Conservation (phyloP, 92 coral and sea anemone genomes). For the Anthopleura xanthogrammica region DNA sequence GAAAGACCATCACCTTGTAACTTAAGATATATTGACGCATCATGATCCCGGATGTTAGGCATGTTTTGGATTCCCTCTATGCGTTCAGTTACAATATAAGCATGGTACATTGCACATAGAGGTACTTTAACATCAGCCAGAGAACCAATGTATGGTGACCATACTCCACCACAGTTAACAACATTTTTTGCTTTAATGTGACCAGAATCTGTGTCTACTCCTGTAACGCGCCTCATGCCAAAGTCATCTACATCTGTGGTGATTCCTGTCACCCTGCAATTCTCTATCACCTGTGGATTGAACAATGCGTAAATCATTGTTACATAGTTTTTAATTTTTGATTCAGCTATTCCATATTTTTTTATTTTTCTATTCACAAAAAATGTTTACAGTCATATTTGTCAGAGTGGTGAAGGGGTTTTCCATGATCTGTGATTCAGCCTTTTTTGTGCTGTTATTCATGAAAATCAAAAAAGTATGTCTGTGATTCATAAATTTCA, state of each 20-base stretch:
- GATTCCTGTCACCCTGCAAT: constrained; percentile 88
- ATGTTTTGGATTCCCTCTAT: constrained; percentile 95
- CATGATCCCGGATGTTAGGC: constrained; percentile 97
- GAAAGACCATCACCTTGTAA: constrained; percentile 98
- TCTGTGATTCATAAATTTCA: no score
- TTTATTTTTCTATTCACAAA: no score
- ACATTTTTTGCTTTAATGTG: constrained; percentile 76
- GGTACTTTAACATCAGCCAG: constrained; percentile 87
- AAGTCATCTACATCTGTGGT: constrained; percentile 82
- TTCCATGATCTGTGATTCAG: no score
- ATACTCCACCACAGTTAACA: constrained; percentile 90
- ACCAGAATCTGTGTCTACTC: constrained; percentile 80
- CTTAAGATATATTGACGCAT: constrained; percentile 90
- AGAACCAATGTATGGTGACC: constrained; percentile 94
- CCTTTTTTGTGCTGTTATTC: no score
- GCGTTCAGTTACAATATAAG: constrained; percentile 90
- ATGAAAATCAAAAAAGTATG: no score
- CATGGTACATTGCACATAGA: constrained; percentile 91
- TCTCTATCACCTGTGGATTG: constrained; percentile 72
- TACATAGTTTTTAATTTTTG: neutral
- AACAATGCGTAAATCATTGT: neutral
- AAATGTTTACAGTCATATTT: no score
- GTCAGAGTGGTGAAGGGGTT: no score
- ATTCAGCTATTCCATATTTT: no score
- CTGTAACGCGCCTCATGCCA: constrained; percentile 83